A percentile compares a stretch with the other conserved stretches of the same genome.
Evolutionary conservation across 2,888 invertebrate genomes (phyloP).

Genomic region (Homarus gammarus): DNA sequence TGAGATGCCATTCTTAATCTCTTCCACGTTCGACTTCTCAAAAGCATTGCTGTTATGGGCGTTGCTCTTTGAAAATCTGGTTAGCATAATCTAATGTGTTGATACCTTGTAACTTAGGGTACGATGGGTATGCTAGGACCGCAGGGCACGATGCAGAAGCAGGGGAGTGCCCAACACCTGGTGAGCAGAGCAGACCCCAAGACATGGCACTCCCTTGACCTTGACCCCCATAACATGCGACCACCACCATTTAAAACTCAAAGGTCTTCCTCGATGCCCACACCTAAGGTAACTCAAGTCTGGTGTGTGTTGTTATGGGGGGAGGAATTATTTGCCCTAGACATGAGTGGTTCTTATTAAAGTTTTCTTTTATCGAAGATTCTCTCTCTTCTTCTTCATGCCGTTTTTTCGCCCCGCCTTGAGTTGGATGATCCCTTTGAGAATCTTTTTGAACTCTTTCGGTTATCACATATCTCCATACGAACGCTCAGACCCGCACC

Average conservation of each 20-base stretch:
- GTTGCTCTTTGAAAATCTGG: neutral
- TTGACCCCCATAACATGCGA: conserved; percentile 81
- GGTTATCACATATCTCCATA: conserved; percentile 11
- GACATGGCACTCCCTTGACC: conserved; percentile 81
- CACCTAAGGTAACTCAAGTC: conserved; percentile 84
- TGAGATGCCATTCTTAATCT: neutral
- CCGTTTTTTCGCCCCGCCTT: conserved; percentile 11
- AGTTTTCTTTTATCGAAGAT: conserved; percentile 25
- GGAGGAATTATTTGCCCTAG: neutral
- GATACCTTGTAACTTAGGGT: conserved; percentile 31
- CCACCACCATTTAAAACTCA: conserved; percentile 94
- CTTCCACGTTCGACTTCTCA: neutral
- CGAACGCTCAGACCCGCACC: conserved; percentile 13
- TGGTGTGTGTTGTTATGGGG: conserved; percentile 42
- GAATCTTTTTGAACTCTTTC: neutral
- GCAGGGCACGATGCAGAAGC: conserved; percentile 22
- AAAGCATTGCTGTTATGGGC: conserved; percentile 11
- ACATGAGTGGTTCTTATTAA: neutral
- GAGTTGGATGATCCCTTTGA: conserved; percentile 26
- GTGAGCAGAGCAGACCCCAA: conserved; percentile 78
- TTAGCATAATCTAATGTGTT: conserved; percentile 21
- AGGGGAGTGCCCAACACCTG: conserved; percentile 57
- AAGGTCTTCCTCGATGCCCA: conserved; percentile 94
- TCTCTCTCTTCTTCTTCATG: neutral
- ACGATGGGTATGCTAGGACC: conserved; percentile 44